Evolutionary conservation across 2,797 vertebrate genomes (phyloP).

Genomic region (Neomorphus geoffroyi): DNA sequence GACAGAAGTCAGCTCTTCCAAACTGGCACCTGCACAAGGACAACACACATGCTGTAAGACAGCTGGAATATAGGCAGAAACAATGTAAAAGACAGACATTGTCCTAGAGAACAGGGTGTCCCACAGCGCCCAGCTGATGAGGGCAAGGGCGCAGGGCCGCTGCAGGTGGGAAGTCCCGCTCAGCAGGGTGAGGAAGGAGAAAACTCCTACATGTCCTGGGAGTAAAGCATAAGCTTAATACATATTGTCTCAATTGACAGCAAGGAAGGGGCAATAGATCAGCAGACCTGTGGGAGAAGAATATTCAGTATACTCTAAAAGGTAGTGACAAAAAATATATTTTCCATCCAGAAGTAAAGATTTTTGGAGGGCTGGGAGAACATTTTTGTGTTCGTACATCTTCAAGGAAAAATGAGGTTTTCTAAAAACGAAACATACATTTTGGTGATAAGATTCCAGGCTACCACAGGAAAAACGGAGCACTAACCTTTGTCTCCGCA

Average conservation of each 20-base stretch:
- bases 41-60: accelerated
- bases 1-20: neutral
- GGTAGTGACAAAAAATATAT: neutral
- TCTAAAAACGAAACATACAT: neutral
- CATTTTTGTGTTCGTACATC: neutral
- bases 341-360: neutral
- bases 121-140: neutral
- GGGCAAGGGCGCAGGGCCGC: neutral
- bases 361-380: neutral
- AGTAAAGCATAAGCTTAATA: neutral
- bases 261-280: neutral
- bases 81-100: neutral
- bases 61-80: neutral
- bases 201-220: neutral
- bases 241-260: neutral
- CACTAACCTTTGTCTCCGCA: accelerated
- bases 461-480: neutral
- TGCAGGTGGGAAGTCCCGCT: neutral
- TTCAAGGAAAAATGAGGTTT: neutral
- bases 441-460: neutral
- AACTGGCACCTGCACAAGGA: neutral
- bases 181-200: neutral
- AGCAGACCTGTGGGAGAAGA: neutral
- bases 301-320: neutral
- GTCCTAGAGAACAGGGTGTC: neutral